These are phyloP conservation scores for Palythoa heliodiscus DNA, from an alignment of 92 coral and sea anemone species.

Conservation along the genomic window DNA sequence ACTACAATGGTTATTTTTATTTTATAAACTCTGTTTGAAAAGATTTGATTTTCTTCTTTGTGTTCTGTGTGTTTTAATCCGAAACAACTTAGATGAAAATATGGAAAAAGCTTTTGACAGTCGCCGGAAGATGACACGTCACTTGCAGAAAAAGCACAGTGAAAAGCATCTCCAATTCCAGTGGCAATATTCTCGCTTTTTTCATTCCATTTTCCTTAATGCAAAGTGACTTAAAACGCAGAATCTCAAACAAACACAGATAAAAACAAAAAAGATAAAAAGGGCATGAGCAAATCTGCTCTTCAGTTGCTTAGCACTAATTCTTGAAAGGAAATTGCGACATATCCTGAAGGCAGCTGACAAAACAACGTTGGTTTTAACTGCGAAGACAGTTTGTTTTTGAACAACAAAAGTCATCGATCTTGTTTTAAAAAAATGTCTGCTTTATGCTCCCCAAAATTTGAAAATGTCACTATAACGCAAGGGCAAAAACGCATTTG, in stretches of 20 bases:
- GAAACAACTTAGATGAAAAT: neutral
- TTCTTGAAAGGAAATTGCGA: constrained; percentile 53
- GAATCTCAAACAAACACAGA: neutral
- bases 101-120: neutral
- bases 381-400: constrained; percentile 48
- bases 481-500: constrained; percentile 4
- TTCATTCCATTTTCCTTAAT: neutral
- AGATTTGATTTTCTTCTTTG: neutral
- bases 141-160: neutral
- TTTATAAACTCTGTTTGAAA: constrained; percentile 3
- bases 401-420: constrained; percentile 32
- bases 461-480: neutral
- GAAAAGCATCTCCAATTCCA: neutral
- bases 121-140: constrained; percentile 12
- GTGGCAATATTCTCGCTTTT: neutral
- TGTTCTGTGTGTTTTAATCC: neutral
- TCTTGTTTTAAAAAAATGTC: constrained; percentile 18
- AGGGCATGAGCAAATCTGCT: neutral
- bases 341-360: constrained; percentile 57
- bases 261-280: neutral
- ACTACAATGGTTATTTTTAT: neutral
- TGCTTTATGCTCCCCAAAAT: neutral
- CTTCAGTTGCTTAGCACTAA: neutral
- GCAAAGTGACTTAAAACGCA: neutral
- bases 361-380: constrained; percentile 51